A percentile compares a stretch with the other conserved stretches of the same genome.
Conservation (phyloP, 2,797 vertebrate genomes). For the Morus bassanus region DNA sequence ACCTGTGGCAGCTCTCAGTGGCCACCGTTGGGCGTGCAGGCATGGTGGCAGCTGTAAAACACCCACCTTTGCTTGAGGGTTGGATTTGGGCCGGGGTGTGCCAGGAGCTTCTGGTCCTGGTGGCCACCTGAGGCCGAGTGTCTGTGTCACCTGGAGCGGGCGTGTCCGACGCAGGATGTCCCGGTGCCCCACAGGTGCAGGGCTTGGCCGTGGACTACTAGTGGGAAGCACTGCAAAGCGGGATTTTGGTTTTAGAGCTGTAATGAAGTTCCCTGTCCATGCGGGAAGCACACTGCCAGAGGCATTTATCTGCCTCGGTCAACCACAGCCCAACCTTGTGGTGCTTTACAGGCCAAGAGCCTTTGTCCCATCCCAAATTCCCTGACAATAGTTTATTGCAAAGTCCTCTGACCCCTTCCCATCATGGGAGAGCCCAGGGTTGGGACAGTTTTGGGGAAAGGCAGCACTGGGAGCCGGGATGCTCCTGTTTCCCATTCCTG, state of each 20-base stretch:
- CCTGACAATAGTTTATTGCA: not conserved
- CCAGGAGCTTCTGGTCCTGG: not conserved
- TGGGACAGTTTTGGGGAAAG: not conserved
- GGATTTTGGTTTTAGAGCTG: not conserved
- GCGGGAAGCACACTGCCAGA: not conserved
- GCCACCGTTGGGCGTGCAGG: not conserved
- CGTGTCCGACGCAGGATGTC: not conserved
- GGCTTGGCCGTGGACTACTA: not conserved
- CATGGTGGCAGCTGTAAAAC: not conserved
- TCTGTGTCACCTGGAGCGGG: not conserved
- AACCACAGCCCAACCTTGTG: not conserved
- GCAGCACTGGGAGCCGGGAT: not conserved
- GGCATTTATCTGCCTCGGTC: fast-evolving
- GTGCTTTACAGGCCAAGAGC: not conserved
- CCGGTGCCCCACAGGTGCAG: fast-evolving
- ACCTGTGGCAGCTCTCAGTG: fast-evolving
- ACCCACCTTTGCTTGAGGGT: not conserved
- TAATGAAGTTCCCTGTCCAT: not conserved
- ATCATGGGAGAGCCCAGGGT: not conserved
- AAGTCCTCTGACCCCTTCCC: not conserved
- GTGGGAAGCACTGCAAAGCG: not conserved
- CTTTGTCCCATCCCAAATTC: not conserved
- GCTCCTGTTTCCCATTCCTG: not conserved
- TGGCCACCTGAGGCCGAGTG: not conserved
- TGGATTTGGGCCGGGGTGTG: constrained; percentile 25